Evolutionary conservation across 2,888 invertebrate genomes (phyloP), one percentile per base, ranked within the genome.

Genomic region (Pherbina coryleti): DNA sequence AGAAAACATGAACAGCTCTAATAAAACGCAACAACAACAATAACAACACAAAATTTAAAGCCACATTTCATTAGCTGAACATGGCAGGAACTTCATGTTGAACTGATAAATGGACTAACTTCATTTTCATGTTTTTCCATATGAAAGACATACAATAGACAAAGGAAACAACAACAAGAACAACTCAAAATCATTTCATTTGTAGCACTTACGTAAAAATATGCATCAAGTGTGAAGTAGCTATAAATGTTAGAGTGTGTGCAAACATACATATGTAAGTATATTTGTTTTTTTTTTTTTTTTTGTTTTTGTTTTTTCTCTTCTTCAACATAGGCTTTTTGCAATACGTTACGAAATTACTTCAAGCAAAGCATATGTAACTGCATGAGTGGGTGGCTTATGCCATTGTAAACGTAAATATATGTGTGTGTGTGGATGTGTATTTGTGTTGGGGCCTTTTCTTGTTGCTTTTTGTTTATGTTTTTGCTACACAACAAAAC

Each of bases 281-380:
- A 57, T n/a, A 25, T 19, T 19, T 3, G 37, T 19, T n/a, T 37
- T 44, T 14, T 69, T 37, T n/a, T 57, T 57, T 22, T 34, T 60
- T 44, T 22, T 62, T 75, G 37, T 19, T n/a, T 37, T 44, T 14
- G 51, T 37, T n/a, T 57, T 57, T 22, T 34, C 44, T 44, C 17
- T 62, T 75, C 34, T 9, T 75, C 3, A 53, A 34, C 53, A 25
- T 66, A 75, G 66, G 55, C 67, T 44, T 67, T 75, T 75, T 67
- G 75, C 66, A 75, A 75, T 55, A 55, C 67, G 67, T 67, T 67
- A 67, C 75, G 57, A 67, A 66, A 75, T 75, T 49, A 66, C 53
- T 31, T 53, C 25, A 37, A 57, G 34, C 11, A 60, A 57, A 66
- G 55, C 66, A 75, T 75, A 75, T 55, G 51, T 51, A 37, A 75